phyloP scores from a whole-genome alignment of 2,113 vertebrate species.

The Hippocampus mohnikei region DNA sequence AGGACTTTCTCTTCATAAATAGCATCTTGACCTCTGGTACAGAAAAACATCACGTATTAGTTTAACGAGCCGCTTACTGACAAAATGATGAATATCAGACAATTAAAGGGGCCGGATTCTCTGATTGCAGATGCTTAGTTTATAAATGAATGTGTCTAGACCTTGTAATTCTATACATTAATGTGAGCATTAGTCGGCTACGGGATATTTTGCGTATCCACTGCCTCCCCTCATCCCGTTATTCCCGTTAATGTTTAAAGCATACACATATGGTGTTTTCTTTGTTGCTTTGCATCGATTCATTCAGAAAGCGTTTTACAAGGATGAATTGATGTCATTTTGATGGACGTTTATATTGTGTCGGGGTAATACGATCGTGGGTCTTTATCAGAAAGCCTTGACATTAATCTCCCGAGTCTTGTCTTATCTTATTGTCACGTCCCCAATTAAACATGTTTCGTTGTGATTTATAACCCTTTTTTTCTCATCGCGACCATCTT shows the following conservation, averaged over 20 bases:
- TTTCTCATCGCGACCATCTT: constrained; percentile 4
- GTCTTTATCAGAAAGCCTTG: not conserved
- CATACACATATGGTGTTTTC: constrained; percentile 11
- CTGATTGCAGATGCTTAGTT: constrained; percentile 54
- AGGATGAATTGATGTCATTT: constrained; percentile 23
- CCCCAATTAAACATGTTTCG: not conserved
- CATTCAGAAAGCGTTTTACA: constrained; percentile 17
- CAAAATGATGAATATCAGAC: constrained; percentile 69
- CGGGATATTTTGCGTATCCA: constrained; percentile 51
- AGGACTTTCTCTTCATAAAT: constrained; percentile 63
- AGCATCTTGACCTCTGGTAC: constrained; percentile 58
- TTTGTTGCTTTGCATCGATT: constrained; percentile 28
- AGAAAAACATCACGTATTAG: constrained; percentile 59
- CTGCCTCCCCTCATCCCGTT: constrained; percentile 29
- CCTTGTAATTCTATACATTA: constrained; percentile 62
- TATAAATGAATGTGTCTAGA: constrained; percentile 50
- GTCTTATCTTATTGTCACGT: not conserved
- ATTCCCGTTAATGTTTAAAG: constrained; percentile 31
- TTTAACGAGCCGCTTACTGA: constrained; percentile 67
- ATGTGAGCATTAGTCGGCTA: constrained; percentile 57
- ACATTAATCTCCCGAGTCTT: not conserved
- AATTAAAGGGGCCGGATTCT: constrained; percentile 61
- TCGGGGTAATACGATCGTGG: not conserved
- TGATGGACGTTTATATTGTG: constrained; percentile 37
- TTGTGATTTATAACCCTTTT: constrained; percentile 14